Evolutionary conservation across 2,797 vertebrate genomes (phyloP).

Genomic region (Microhierax caerulescens): DNA sequence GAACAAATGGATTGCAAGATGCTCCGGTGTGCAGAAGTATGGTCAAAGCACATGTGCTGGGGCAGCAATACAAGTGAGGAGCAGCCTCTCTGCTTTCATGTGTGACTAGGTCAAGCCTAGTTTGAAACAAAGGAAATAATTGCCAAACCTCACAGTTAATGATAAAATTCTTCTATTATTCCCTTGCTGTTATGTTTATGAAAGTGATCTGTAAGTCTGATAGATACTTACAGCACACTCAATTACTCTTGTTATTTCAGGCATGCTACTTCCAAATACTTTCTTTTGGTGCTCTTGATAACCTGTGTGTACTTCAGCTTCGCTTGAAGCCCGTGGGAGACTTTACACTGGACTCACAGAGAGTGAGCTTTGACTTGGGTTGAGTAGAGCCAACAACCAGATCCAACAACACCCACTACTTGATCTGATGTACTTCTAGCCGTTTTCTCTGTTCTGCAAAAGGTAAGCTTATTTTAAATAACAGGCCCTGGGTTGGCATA

Average conservation of each 20-base stretch:
- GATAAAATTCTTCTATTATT: background rate
- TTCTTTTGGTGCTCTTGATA: background rate
- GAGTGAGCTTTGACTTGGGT: background rate
- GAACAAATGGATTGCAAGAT: background rate
- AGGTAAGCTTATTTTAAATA: background rate
- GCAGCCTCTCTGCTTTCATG: background rate
- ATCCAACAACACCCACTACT: background rate
- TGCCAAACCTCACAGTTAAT: background rate
- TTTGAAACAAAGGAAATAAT: background rate
- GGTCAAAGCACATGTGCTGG: fast-evolving
- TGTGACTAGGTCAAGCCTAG: background rate
- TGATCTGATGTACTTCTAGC: background rate
- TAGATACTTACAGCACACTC: background rate
- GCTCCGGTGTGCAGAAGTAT: background rate
- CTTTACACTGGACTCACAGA: background rate
- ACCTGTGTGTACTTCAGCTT: background rate
- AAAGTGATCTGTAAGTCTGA: background rate
- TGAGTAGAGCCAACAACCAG: background rate
- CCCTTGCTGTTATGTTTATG: background rate
- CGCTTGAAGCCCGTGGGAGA: background rate
- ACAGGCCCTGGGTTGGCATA: background rate
- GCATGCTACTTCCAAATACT: background rate
- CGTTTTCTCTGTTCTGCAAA: background rate
- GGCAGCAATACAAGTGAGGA: background rate
- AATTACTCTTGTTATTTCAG: background rate